Conservation (phyloP, 2,797 vertebrate genomes). For the Chelonia mydas region DNA sequence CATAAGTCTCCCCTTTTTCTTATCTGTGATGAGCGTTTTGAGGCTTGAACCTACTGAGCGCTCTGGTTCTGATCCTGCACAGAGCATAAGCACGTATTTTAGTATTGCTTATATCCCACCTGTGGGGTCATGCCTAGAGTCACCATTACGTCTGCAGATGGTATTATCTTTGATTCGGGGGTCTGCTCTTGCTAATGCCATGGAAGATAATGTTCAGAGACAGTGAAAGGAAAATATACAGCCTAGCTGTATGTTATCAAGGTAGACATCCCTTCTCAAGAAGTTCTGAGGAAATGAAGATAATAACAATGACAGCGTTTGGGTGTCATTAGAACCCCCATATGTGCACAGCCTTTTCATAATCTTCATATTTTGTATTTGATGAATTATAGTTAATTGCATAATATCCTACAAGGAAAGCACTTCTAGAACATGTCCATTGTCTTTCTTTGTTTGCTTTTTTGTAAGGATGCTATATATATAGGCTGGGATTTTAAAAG, state of each 20-base stretch:
- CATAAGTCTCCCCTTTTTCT: neutral
- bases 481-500: neutral
- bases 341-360: neutral
- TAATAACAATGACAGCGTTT: constrained; percentile 4
- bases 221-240: neutral
- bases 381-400: neutral
- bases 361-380: neutral
- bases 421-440: neutral
- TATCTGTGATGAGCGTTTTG: neutral
- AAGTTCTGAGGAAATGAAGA: constrained; percentile 10
- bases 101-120: neutral
- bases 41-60: rapidly evolving
- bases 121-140: neutral
- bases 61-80: neutral
- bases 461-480: neutral
- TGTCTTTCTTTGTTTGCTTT: neutral
- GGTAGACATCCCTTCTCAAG: neutral
- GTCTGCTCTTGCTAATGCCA: neutral
- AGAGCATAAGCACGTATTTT: neutral
- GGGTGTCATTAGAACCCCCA: neutral
- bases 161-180: neutral
- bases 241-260: rapidly evolving
- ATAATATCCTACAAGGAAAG: neutral
- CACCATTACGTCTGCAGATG: neutral
- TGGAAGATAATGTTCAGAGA: neutral